Evolutionary conservation across 1,140 invertebrate species (phyloP), one percentile per base, ranked within the genome.

Genomic region (Cotesia chilonis): DNA sequence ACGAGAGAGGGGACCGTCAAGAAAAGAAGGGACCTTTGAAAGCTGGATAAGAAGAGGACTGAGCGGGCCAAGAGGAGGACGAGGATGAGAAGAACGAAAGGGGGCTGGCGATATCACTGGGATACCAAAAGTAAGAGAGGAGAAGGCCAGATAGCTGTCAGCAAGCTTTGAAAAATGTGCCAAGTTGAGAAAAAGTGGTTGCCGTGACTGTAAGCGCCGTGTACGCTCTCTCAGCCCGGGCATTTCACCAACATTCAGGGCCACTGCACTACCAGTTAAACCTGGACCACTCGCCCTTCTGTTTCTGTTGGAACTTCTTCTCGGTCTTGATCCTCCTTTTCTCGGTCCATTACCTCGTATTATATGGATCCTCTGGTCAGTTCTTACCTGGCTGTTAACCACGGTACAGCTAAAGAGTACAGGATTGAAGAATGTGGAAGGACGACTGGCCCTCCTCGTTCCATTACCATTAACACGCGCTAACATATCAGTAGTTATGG

Each of bases 121-220:
- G 59, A 61, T 28, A 28, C 17, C 6, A 28, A 28, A 41, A 55
- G 41, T 68, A 64, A 67, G 67, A 55, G 70, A 64, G 77, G 78
- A 67, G 70, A 80, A 79, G 75, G 76, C 75, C 77, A 77, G 78
- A 80, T 82, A 82, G 80, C 81, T 82, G 81, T 83, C 81, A 81
- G 78, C 81, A 72, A 74, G 70, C 78, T 81, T 81, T 83, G 82
- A 83, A 83, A 83, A 83, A 83, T 83, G 81, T 83, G 81, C 80
- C 78, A 83, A 83, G 78, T 77, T 72, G 63, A 80, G 80, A 83
- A 83, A 82, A 83, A 83, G 80, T 77, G 71, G 77, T 75, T 77
- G 71, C 75, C 72, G 77, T 79, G 71, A 75, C 81, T 76, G 72
- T 76, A 71, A 82, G 81, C 82, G 78, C 75, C 77, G 78, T 76